Base-by-base conservation (phyloP, 2,888 invertebrate species). In the Volucella bombylans region DNA sequence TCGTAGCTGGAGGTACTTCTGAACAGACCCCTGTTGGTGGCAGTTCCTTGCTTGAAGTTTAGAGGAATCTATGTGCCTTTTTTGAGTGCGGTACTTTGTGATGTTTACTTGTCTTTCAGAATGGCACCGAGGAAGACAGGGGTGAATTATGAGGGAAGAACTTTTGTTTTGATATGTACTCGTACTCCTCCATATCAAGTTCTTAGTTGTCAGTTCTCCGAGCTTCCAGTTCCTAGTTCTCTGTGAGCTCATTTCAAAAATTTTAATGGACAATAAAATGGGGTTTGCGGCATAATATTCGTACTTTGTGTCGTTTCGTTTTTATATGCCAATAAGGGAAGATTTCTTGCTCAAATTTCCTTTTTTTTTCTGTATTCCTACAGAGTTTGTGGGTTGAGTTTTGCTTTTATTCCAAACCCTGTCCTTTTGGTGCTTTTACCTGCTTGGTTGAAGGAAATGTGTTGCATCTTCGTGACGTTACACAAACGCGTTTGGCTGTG, bases 211-310 rank as follows among this genome's bases (percentile, higher is more conserved):
- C 49, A 14, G 49, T 49, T 49, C 15, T n/a, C 14, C 0, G 12
- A 49, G 14, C 15, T 49, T 1, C 14, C 6, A 14, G 8, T n/a
- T 57, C 14, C 12, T 23, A 47, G 52, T 68, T 54, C 47, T 39
- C 14, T 45, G 61, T 31, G 31, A 14, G 52, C 10, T 61, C 23
- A 61, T 68, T 76, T 78, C 31, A 18, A 64, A 54, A 55, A 52
- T 78, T 78, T 78, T 78, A 78, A 78, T 78, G 69, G 78, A 78
- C 78, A 62, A 78, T 78, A 78, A 78, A 78, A 78, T 71, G 69
- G 57, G 62, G 64, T 49, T 64, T 78, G 69, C 55, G 64, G 69
- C 64, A 64, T 78, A 78, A 78, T 78, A 69, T 64, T 55, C n/a
- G 18, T 78, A 69, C 71, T 69, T 64, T 55, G 23, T 78, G 78